Evolutionary conservation across 2,888 invertebrate species (phyloP).

Genomic region (Polietes domitor): DNA sequence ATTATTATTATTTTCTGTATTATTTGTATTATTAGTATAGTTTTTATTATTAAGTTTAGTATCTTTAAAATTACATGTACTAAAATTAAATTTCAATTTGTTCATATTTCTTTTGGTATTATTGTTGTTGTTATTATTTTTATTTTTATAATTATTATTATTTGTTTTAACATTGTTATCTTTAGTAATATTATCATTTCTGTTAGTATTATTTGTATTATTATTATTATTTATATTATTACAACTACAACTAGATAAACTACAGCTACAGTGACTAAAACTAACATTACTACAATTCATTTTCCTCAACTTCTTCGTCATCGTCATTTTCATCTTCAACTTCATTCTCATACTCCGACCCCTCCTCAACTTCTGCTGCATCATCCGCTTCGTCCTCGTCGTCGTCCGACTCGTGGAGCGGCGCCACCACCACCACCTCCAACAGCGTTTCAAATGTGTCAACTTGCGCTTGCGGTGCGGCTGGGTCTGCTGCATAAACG

Average conservation of each 20-base stretch:
- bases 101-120: conserved; percentile 44
- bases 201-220: conserved; percentile 37
- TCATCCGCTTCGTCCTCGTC: not conserved
- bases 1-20: not conserved
- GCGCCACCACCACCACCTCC: conserved; percentile 1
- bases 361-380: no score
- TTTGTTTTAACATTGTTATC: conserved; percentile 42
- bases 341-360: conserved; percentile 14
- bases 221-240: conserved; percentile 65
- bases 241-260: conserved; percentile 62
- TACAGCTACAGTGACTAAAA: conserved; percentile 63
- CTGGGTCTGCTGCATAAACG: conserved; percentile 56
- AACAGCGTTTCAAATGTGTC: not conserved
- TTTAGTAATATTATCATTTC: conserved; percentile 22
- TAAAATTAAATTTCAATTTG: conserved; percentile 63
- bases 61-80: conserved; percentile 62
- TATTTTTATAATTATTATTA: conserved; percentile 42
- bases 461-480: conserved; percentile 54
- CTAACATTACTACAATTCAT: conserved; percentile 39
- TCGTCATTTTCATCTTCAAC: conserved; percentile 23
- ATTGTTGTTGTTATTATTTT: conserved; percentile 37
- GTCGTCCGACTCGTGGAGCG: not conserved
- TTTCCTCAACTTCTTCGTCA: conserved; percentile 16
- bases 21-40: conserved; percentile 24
- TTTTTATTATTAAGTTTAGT: conserved; percentile 40